Evolutionary conservation across 1,140 invertebrate genomes (phyloP).

Genomic region (Dendroctonus ponderosae): DNA sequence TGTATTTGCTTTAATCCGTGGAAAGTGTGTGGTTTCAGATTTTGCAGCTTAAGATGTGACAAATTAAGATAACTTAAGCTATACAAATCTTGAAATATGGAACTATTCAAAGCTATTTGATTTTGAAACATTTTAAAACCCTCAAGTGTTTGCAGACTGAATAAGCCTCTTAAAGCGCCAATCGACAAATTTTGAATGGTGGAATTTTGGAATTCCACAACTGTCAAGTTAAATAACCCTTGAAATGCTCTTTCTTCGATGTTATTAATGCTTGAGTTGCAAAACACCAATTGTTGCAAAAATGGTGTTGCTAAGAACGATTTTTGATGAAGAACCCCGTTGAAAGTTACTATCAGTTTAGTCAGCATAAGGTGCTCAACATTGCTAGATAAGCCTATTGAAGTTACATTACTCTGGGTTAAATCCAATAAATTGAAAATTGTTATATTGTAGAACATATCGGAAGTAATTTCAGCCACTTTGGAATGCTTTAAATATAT

Average conservation of each 20-base stretch:
- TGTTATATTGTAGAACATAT: neutral
- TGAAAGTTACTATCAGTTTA: slow-evolving; percentile 9
- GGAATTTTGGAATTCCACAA: neutral
- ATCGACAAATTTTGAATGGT: neutral
- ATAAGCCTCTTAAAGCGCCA: slow-evolving; percentile 15
- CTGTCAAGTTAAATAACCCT: slow-evolving; percentile 11
- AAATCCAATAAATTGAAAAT: neutral
- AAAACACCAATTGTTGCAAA: slow-evolving; percentile 4
- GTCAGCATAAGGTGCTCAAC: neutral
- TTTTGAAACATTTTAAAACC: slow-evolving; percentile 2
- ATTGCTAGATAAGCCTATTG: slow-evolving; percentile 1
- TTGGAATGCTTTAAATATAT: slow-evolving; percentile 2
- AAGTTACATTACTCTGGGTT: slow-evolving; percentile 5
- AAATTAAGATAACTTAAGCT: slow-evolving; percentile 6
- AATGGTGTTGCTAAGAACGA: slow-evolving; percentile 2
- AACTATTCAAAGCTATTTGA: neutral
- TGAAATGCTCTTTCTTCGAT: slow-evolving; percentile 4
- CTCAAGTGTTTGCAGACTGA: neutral
- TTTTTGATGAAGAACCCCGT: slow-evolving; percentile 5
- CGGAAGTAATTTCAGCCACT: neutral
- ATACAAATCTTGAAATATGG: slow-evolving; percentile 7
- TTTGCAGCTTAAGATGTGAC: neutral
- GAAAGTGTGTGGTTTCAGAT: slow-evolving; percentile 12
- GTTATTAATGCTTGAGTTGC: slow-evolving; percentile 5
- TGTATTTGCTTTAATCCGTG: slow-evolving; percentile 6